A percentile compares a stretch with the other conserved stretches of the same genome.
Evolutionary conservation across 2,888 invertebrate genomes (phyloP).

Genomic region (Syrphus vitripennis): DNA sequence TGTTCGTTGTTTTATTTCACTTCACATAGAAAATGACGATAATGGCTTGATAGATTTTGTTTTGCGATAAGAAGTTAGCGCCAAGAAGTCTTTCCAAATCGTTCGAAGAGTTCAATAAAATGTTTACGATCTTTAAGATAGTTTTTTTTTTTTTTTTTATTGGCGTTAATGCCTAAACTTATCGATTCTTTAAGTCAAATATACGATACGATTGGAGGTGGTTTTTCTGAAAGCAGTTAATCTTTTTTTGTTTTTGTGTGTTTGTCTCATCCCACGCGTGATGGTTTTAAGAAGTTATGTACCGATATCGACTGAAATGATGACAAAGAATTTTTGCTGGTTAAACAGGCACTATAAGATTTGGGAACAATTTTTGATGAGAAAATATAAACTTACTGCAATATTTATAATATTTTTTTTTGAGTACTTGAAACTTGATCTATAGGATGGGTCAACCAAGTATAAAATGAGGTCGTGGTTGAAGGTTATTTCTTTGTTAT

Average conservation of each 20-base stretch:
- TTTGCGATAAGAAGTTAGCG: slow-evolving; percentile 25
- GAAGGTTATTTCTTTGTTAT: too few species aligned
- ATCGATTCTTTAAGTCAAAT: neutral
- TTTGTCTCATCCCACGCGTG: neutral
- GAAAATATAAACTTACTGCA: too few species aligned
- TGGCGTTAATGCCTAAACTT: slow-evolving; percentile 39
- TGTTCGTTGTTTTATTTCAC: neutral
- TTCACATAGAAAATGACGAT: slow-evolving; percentile 15
- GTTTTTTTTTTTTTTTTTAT: too few species aligned
- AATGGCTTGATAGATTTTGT: slow-evolving; percentile 47
- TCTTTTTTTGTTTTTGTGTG: neutral
- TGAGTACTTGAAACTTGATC: too few species aligned
- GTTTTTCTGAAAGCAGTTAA: neutral
- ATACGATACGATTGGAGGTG: neutral
- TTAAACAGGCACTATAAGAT: neutral
- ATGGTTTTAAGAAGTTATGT: neutral
- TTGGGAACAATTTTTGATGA: too few species aligned
- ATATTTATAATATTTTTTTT: too few species aligned
- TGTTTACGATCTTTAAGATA: slow-evolving; percentile 61
- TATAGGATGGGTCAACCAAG: too few species aligned
- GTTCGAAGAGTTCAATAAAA: slow-evolving; percentile 51
- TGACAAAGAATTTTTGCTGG: neutral
- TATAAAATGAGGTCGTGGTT: too few species aligned
- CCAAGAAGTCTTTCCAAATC: slow-evolving; percentile 17
- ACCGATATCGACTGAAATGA: neutral